Base-by-base conservation (phyloP, 2,113 vertebrate genomes). In the Cromileptes altivelis region DNA sequence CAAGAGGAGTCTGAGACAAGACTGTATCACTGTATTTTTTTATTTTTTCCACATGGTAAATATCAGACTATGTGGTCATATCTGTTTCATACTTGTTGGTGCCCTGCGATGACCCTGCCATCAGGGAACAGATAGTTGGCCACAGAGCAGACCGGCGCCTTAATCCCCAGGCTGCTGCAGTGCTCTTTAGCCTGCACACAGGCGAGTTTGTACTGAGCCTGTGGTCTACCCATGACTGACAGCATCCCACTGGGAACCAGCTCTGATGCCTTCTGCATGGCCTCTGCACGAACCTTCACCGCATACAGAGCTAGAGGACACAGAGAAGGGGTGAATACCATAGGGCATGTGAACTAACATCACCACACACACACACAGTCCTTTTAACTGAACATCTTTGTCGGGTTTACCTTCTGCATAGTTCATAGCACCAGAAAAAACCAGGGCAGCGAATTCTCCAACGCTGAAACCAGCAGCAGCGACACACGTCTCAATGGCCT, bases 381-480 rank as follows among this genome's bases (percentile, higher is more conserved):
- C 33, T 37, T 27, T 37, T 3, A 40, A 37, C 11, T 13, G 15
- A 40, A 6, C 17, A 21, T 18, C 12, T n/a, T 15, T 25, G 6
- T 12, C 55, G 3, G 0, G 3, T 40, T 86, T 94, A 99, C 98
- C 98, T 97, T 99, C 97, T 57, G 96, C 86, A 79, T 97, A 99
- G 30, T 94, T 94, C 91, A 99, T 92, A 52, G 97, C 96, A 77
- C 98, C 98, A 0, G 98, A 96, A 90, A 99, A 99, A 27, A 99
- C 98, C 0, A 99, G 95, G 65, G 98, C 97, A 10, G 97, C 96
- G 57, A 97, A 99, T 72, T 99, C 98, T 23, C 98, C 98, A 58
- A 99, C 97, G 18, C 98, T 99, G 94, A 99, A 99, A 1, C 98
- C 98, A 18, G 98, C 98, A 8, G 97, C 96, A 10, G 96, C 97